Conservation (phyloP, 2,797 vertebrate genomes). For the Microtus obscurus region DNA sequence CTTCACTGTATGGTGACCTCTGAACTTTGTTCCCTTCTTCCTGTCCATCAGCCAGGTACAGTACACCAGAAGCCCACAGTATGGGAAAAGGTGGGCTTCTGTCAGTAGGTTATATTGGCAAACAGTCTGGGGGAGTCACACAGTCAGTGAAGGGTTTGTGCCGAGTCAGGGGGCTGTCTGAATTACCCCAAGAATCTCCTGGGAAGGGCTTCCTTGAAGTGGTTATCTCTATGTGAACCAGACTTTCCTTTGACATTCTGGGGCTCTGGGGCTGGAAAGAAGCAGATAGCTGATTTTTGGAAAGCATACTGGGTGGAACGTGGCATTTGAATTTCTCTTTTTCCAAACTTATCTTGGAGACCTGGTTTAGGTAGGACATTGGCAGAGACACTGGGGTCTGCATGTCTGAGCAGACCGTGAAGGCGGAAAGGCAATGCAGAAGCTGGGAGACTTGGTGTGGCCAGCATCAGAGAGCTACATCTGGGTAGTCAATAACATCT, state of each 20-base stretch:
- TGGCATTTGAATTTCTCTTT: background rate
- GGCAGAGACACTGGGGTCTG: background rate
- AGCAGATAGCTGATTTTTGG: background rate
- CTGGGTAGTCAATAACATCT: background rate
- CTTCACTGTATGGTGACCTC: background rate
- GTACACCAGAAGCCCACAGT: background rate
- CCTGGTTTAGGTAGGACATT: background rate
- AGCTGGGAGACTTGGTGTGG: background rate
- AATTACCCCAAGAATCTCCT: background rate
- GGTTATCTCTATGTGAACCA: background rate
- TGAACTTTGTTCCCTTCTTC: background rate
- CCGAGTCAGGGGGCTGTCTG: background rate
- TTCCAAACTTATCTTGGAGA: slow-evolving; percentile 35
- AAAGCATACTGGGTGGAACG: background rate
- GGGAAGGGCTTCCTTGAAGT: background rate
- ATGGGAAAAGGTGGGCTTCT: background rate
- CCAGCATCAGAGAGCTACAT: background rate
- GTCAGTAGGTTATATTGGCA: no score
- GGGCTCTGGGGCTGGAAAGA: background rate
- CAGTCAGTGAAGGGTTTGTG: background rate
- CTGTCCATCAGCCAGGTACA: background rate
- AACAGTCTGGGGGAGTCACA: background rate
- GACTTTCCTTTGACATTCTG: background rate
- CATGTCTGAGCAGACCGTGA: background rate
- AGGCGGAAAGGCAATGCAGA: background rate